Evolutionary conservation across 2,888 invertebrate species (phyloP), one percentile per base, ranked within the genome.

Genomic region (Drosophila vallismaia): DNA sequence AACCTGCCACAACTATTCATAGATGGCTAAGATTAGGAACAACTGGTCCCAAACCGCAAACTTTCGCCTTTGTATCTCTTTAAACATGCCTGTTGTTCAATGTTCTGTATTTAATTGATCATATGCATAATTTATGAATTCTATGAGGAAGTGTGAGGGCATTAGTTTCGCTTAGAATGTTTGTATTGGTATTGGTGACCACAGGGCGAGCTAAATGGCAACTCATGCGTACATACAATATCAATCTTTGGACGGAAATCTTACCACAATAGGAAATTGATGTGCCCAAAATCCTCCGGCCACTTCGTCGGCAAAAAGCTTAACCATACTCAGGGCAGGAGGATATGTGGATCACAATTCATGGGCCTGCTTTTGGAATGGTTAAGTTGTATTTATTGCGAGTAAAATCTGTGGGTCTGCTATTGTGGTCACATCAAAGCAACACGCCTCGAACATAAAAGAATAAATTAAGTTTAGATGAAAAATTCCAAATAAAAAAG

Each of bases 361-460:
- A 10, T 60, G 62, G 26, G 62, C 62, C 29, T 31, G 59, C 44
- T 14, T 19, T 55, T 24, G 19, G 50, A 29, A 50, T 50, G 63
- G 45, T 10, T 31, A 31, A 60, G 31, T 57, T 60, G 40, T 42
- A 48, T 62, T 58, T 48, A 58, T 62, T 31, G 54, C 24, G 12
- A 31, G 45, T 26, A 9, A 8, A 10, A 44, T 19, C 7, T 40
- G 31, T 46, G 46, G 54, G 33, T 58, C 50, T 26, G 19, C 33
- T 48, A 57, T 62, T 68, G 57, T 51, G 33, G 40, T 33, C 64
- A 75, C 68, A 72, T 77, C 72, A 77, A 77, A 77, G 55, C 38
- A 48, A 53, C 67, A 72, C 67, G 67, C 67, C 44, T 38, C 5
- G 8, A 24, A 59, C 55, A 74, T 73, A 59, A 51, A 54, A 54